Base-by-base conservation (phyloP, 1,140 invertebrate genomes). In the Zaprionus davidi region DNA sequence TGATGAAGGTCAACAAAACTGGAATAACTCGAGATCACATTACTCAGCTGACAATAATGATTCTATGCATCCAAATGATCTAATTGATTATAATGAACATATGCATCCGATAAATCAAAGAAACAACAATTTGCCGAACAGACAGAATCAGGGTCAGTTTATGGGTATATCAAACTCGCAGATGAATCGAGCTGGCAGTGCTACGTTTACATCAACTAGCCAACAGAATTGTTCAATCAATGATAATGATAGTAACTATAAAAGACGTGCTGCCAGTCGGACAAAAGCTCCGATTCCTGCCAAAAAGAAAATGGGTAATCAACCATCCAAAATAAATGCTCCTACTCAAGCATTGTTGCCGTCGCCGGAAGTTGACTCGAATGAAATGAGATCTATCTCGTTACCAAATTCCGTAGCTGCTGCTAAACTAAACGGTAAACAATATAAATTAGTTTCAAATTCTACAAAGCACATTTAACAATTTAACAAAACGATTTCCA, bases 351-450 rank as follows among this genome's bases (percentile, higher is more conserved):
- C 41, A 17, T 46, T 46, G n/a, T 17, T 46, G 41, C 17, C 41
- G 6, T 17, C 17, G n/a, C 41, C 41, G 41, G 6, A 17, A 17
- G n/a, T 17, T 2, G n/a, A 46, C 6, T 17, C n/a, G 9, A 46
- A 46, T 46, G 7, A 46, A 24, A 49, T 22, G 11, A 11, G 9
- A 9, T 5, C 46, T 22, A 20, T 24, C 6, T 20, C 15, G 11
- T 22, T 36, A 53, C 5, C 46, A 28, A 20, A 56, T 28, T 2
- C 24, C 5, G 12, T 51, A 6, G 31, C 49, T 44, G 24, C 22
- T 3, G 53, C 34, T 2, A 56, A 55, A 17, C 11, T 11, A 44
- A 56, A 17, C 56, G 64, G 64, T 66, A 66, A 66, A 57, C 2
- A 13, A 9, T 13, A 56, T 26, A 56, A 31, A 56, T n/a, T 56